phyloP scores from a whole-genome alignment of 2,888 invertebrate genomes.

The Phania funesta region DNA sequence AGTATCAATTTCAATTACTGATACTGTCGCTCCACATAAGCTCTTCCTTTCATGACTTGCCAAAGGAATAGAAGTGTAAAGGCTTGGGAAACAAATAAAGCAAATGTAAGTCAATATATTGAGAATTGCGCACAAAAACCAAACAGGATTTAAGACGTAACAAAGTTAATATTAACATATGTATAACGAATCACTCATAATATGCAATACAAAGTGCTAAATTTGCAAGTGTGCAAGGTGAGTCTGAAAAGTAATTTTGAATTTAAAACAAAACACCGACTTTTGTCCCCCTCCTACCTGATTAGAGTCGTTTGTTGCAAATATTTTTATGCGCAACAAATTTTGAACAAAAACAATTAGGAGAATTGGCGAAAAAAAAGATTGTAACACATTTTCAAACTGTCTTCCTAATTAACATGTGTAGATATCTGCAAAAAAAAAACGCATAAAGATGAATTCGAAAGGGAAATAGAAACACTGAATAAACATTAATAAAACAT shows the following conservation, averaged over 20 bases:
- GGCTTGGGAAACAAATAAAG: not conserved
- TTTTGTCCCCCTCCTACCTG: too few relatives aligned
- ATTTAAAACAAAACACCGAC: too few relatives aligned
- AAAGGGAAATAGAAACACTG: conserved; percentile 12
- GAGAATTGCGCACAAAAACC: not conserved
- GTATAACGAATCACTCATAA: not conserved
- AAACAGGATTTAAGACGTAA: not conserved
- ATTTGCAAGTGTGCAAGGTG: too few relatives aligned
- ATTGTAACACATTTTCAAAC: too few relatives aligned
- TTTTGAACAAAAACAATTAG: too few relatives aligned
- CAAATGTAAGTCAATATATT: not conserved
- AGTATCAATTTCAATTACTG: conserved; percentile 50
- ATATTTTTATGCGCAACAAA: too few relatives aligned
- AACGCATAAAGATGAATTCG: not conserved
- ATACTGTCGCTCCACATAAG: conserved; percentile 40
- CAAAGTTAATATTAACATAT: conserved; percentile 5
- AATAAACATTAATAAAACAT: conserved; percentile 60
- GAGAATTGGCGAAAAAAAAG: too few relatives aligned
- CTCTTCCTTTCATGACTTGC: not conserved
- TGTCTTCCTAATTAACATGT: not conserved
- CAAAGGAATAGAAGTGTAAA: not conserved
- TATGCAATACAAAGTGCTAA: too few relatives aligned
- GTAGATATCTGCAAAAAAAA: not conserved
- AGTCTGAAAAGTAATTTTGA: too few relatives aligned
- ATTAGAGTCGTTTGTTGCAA: too few relatives aligned